Percentiles rank a stretch among this genome's conserved stretches.
phyloP scores from a whole-genome alignment of 1,140 invertebrate species.

The Notospermus geniculatus region DNA sequence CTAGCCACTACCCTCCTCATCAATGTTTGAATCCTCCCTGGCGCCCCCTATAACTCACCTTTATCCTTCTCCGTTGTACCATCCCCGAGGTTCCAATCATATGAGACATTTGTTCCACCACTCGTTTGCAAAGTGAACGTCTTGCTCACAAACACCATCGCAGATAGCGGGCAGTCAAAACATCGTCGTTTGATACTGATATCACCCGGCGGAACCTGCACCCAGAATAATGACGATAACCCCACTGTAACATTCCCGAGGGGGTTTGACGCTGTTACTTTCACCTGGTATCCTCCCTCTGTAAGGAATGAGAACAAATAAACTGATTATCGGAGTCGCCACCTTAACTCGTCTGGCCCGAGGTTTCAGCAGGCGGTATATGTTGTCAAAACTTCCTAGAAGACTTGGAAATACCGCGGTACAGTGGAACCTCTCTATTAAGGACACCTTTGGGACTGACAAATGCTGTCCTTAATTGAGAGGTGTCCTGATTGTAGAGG shows the following conservation, averaged over 20 bases:
- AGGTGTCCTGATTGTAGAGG: no score
- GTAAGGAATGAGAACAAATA: constrained; percentile 9
- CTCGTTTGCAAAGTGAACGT: neutral
- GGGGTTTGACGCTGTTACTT: constrained; percentile 34
- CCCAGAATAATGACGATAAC: constrained; percentile 26
- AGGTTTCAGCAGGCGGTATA: no score
- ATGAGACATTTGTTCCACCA: constrained; percentile 34
- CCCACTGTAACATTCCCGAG: constrained; percentile 28
- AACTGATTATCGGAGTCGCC: neutral
- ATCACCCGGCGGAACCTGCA: constrained; percentile 29
- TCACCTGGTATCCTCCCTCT: constrained; percentile 39
- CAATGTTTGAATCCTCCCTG: neutral
- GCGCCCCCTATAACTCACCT: constrained; percentile 15
- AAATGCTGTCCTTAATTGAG: no score
- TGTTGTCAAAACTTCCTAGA: no score
- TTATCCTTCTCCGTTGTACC: constrained; percentile 26
- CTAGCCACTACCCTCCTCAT: neutral
- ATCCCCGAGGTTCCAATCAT: constrained; percentile 39
- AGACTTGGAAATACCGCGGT: no score
- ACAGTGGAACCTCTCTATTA: no score
- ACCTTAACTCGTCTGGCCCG: neutral
- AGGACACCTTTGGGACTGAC: no score
- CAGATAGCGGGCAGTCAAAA: neutral
- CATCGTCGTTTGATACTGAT: constrained; percentile 16
- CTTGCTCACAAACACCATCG: constrained; percentile 26